phyloP scores from a whole-genome alignment of 2,888 invertebrate species.

The Amphipyra berbera region DNA sequence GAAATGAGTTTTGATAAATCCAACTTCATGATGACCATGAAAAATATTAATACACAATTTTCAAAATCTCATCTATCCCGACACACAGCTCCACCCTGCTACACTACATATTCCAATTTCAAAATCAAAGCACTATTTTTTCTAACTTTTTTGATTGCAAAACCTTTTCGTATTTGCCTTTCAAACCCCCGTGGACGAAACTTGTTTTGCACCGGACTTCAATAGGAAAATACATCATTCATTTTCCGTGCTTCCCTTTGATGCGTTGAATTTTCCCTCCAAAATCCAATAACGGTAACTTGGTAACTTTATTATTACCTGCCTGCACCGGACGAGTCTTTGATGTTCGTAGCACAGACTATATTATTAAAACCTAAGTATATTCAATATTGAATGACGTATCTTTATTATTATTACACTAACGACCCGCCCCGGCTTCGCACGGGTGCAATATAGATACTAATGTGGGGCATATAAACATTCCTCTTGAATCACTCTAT shows the following conservation, averaged over 20 bases:
- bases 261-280: constrained; percentile 23
- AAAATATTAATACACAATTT: no score
- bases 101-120: not conserved
- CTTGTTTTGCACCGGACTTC: constrained; percentile 4
- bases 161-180: constrained; percentile 6
- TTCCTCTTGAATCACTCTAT: no score
- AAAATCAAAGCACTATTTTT: constrained; percentile 7
- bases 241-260: constrained; percentile 14
- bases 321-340: constrained; percentile 4
- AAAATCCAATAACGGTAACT: constrained; percentile 40
- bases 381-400: constrained; percentile 1
- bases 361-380: not conserved
- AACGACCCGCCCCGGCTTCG: no score
- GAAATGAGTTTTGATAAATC: no score
- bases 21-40: no score
- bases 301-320: constrained; percentile 18
- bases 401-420: no score
- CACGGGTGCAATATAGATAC: no score
- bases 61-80: no score
- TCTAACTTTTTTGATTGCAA: constrained; percentile 1
- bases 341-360: constrained; percentile 12
- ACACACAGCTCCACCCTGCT: no score
- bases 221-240: constrained; percentile 4
- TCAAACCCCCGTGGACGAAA: not conserved
- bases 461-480: no score